Evolutionary conservation across 2,888 invertebrate species (phyloP).

Genomic region (Acleris sparsana): DNA sequence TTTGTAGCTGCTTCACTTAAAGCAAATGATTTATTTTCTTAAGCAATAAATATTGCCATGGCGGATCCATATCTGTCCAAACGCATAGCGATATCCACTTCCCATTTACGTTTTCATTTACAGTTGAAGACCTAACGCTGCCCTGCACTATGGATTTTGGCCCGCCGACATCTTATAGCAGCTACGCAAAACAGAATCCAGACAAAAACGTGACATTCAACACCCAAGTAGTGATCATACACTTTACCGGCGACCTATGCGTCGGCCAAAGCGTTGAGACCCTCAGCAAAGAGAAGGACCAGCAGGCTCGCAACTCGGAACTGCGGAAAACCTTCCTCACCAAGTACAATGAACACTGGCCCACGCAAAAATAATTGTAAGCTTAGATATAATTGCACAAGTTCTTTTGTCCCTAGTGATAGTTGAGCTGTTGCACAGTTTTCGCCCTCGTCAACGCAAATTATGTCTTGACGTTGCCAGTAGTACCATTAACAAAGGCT

Average conservation of each 20-base stretch:
- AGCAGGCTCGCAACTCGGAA: slow-evolving; percentile 85
- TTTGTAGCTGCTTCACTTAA: too few relatives aligned
- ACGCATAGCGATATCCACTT: too few relatives aligned
- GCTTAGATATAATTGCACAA: slow-evolving; percentile 46
- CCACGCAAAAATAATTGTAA: slow-evolving; percentile 68
- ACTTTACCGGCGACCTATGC: slow-evolving; percentile 84
- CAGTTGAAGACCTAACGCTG: slow-evolving; percentile 59
- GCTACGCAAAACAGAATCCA: slow-evolving; percentile 64
- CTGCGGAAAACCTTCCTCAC: slow-evolving; percentile 82
- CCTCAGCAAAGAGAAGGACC: slow-evolving; percentile 85
- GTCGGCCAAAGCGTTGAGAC: slow-evolving; percentile 83
- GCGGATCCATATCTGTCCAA: not conserved
- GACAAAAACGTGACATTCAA: slow-evolving; percentile 79
- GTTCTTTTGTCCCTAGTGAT: slow-evolving; percentile 47
- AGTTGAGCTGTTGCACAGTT: slow-evolving; percentile 38
- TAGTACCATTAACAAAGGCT: not conserved
- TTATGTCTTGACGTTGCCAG: slow-evolving; percentile 2
- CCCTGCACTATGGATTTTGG: slow-evolving; percentile 67
- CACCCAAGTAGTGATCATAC: slow-evolving; percentile 85
- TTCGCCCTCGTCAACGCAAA: slow-evolving; percentile 1
- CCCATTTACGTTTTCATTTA: not conserved
- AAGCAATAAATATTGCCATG: not conserved
- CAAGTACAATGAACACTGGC: slow-evolving; percentile 79
- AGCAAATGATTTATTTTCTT: too few relatives aligned
- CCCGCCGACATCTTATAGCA: slow-evolving; percentile 48